Percentiles rank a stretch among this genome's conserved stretches.
These are phyloP conservation scores for Osedax frankpressi DNA, from an alignment of 2,888 invertebrate species.

Conservation along the genomic window DNA sequence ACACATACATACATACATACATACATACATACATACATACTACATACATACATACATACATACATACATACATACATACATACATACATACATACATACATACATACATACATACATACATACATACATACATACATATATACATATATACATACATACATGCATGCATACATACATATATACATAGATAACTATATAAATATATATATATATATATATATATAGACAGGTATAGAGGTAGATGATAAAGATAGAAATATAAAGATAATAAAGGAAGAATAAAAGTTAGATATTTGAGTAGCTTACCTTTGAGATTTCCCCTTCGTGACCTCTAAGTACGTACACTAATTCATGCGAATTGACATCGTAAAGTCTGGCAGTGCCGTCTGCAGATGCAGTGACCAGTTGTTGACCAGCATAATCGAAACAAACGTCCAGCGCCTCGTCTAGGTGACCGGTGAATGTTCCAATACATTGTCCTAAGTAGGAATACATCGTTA, in stretches of 20 bases:
- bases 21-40: background rate
- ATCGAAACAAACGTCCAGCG: constrained; percentile 65
- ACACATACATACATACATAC: background rate
- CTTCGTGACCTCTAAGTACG: constrained; percentile 45
- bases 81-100: background rate
- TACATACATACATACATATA: background rate
- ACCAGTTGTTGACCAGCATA: constrained; percentile 60
- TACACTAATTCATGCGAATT: constrained; percentile 44
- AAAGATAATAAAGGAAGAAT: no score
- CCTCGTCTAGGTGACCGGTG: constrained; percentile 48
- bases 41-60: background rate
- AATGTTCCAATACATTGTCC: constrained; percentile 39
- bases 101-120: background rate
- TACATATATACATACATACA: background rate
- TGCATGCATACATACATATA: background rate
- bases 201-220: background rate
- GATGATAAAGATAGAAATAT: no score
- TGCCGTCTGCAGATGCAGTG: constrained; percentile 63
- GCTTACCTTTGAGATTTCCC: constrained; percentile 46
- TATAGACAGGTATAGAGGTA: no score
- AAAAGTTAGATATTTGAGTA: no score
- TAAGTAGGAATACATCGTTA: constrained; percentile 13
- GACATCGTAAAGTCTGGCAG: constrained; percentile 59
- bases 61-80: background rate
- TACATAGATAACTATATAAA: background rate